Evolutionary conservation across 2,113 vertebrate genomes (phyloP).

Genomic region (Gavia stellata): DNA sequence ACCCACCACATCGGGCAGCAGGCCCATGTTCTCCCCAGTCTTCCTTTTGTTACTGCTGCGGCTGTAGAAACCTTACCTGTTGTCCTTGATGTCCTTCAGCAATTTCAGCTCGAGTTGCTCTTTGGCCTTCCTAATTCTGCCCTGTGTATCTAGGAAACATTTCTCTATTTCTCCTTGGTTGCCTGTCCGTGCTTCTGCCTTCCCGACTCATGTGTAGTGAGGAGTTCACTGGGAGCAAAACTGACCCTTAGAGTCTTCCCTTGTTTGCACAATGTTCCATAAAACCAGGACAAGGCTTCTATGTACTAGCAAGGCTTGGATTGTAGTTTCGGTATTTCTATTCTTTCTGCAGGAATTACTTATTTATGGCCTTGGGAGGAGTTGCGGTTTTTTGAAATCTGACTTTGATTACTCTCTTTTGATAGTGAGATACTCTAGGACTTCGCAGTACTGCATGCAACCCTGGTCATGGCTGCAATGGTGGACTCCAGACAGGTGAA

Average conservation of each 20-base stretch:
- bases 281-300: background rate
- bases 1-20: background rate
- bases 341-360: background rate
- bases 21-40: fast-evolving
- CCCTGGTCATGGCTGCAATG: background rate
- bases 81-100: background rate
- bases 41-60: background rate
- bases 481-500: background rate
- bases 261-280: background rate
- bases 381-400: background rate
- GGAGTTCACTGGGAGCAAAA: background rate
- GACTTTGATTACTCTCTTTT: background rate
- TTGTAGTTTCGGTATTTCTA: background rate
- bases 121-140: background rate
- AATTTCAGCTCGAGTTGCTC: background rate
- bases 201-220: background rate
- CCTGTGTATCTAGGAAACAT: background rate
- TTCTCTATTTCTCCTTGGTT: background rate
- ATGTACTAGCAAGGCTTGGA: background rate
- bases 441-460: background rate
- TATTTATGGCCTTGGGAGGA: background rate
- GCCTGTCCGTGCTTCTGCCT: background rate
- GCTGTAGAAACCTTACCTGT: background rate
- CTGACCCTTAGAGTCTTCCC: background rate
- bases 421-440: background rate